phyloP scores from a whole-genome alignment of 2,888 invertebrate genomes.

The Fragum fragum region DNA sequence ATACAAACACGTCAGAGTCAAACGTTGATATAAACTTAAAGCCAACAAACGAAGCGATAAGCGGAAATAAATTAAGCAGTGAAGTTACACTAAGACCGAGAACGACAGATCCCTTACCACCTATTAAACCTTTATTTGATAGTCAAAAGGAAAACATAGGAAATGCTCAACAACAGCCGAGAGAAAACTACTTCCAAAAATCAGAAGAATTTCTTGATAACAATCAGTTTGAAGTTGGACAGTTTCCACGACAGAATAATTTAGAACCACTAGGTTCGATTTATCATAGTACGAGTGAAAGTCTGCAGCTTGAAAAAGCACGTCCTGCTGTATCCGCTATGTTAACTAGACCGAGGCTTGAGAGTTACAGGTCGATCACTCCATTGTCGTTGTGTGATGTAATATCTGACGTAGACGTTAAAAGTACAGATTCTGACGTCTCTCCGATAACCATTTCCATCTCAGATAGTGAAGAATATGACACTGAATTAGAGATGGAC shows the following conservation, averaged over 20 bases:
- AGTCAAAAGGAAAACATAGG: background rate
- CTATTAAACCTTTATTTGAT: background rate
- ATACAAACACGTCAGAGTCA: background rate
- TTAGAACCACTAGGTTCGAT: background rate
- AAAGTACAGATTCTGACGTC: background rate
- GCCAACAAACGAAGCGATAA: background rate
- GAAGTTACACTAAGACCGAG: background rate
- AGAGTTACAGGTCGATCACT: conserved; percentile 11
- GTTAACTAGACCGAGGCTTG: background rate
- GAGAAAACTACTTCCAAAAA: conserved; percentile 10
- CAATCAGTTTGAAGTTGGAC: background rate
- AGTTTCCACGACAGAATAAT: background rate
- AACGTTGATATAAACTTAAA: background rate
- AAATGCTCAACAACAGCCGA: too few relatives aligned
- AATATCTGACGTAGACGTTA: background rate
- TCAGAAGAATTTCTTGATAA: conserved; percentile 6
- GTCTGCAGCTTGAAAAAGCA: background rate
- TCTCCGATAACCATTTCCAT: conserved; percentile 31
- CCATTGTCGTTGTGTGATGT: conserved; percentile 18
- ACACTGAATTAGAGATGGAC: conserved; percentile 59
- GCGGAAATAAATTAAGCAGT: background rate
- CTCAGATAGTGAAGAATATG: conserved; percentile 59
- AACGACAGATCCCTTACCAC: background rate
- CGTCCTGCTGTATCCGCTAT: background rate
- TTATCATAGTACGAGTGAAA: background rate